Evolutionary conservation across 2,113 vertebrate species (phyloP), one percentile per base, ranked within the genome.

Genomic region (Sebastes fasciatus): DNA sequence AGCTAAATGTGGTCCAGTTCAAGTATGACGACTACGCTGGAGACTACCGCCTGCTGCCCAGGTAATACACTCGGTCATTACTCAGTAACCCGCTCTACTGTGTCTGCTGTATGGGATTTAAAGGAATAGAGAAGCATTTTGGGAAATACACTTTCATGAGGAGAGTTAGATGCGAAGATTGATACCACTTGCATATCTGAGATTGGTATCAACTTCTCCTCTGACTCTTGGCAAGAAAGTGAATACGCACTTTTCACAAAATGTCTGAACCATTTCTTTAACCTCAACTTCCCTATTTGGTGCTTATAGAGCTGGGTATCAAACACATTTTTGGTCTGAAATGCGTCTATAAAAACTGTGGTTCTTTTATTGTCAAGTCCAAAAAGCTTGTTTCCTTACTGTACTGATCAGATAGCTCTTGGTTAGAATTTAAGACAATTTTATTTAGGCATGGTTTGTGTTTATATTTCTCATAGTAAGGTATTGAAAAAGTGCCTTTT

Each of bases 21-120:
- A 97, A 96, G 89, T 97, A 98, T 63, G 97, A 99, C 57, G 96
- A 96, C 57, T 99, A 98, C 79, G 97, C 97, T 65, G 98, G 97
- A 93, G 98, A 98, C 87, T 96, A 97, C 86, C 97, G 97, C 83
- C 96, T 96, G 79, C 93, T 99, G 85, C 97, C 97, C 82, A 96
- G 97, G 98, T 99, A 98, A 95, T 89, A 46, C 45, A 60, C 10
- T 26, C 16, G 10, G 4, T 34, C 4, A 4, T 21, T 11, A n/a
- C 48, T 67, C 6, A 48, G 2, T 64, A 13, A 48, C 2, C 4
- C 34, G 64, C 21, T n/a, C 4, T 16, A 6, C 60, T 76, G 43
- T 11, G n/a, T 68, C 16, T 40, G 21, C 21, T 63, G 49, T 26
- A 5, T 16, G 19, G 13, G 21, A 71, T 46, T 74, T 49, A 52